A percentile compares a stretch with the other conserved stretches of the same genome.
Evolutionary conservation across 1,140 invertebrate genomes (phyloP).

Genomic region (Carposina sasakii): DNA sequence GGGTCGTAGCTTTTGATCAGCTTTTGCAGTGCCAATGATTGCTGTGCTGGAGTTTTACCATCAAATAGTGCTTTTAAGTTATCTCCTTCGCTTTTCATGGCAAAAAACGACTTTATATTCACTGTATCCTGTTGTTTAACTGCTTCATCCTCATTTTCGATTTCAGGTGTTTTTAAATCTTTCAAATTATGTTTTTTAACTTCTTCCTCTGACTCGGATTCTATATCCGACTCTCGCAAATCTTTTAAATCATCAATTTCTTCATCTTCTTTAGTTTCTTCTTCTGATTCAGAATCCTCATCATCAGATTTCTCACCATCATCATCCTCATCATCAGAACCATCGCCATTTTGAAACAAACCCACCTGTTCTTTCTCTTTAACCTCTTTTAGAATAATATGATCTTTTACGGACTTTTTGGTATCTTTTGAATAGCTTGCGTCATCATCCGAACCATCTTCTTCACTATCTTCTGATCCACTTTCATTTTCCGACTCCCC

Average conservation of each 20-base stretch:
- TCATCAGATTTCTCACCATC: conserved; percentile 71
- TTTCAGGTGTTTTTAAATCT: conserved; percentile 36
- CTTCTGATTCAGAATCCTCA: conserved; percentile 58
- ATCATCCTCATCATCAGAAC: too few relatives aligned
- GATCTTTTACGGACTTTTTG: conserved; percentile 19
- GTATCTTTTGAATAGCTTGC: too few relatives aligned
- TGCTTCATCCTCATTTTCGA: conserved; percentile 32
- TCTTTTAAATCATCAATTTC: conserved; percentile 28
- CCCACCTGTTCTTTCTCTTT: conserved; percentile 11
- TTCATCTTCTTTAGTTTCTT: conserved; percentile 37
- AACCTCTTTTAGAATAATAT: conserved; percentile 1
- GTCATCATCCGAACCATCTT: too few relatives aligned
- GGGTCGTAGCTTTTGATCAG: conserved; percentile 91
- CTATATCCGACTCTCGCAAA: too few relatives aligned
- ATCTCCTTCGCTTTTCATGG: conserved; percentile 44
- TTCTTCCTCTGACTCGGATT: conserved; percentile 23
- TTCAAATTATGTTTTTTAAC: conserved; percentile 33
- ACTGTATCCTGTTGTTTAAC: conserved; percentile 21
- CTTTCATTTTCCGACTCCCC: too few relatives aligned
- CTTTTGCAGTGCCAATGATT: conserved; percentile 82
- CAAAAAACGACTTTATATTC: conserved; percentile 38
- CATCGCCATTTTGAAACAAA: not conserved
- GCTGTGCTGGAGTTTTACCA: conserved; percentile 75
- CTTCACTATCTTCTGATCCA: too few relatives aligned
- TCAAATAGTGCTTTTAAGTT: conserved; percentile 72